phyloP scores from a whole-genome alignment of 2,113 vertebrate genomes.

The Ceuthmochares aereus region DNA sequence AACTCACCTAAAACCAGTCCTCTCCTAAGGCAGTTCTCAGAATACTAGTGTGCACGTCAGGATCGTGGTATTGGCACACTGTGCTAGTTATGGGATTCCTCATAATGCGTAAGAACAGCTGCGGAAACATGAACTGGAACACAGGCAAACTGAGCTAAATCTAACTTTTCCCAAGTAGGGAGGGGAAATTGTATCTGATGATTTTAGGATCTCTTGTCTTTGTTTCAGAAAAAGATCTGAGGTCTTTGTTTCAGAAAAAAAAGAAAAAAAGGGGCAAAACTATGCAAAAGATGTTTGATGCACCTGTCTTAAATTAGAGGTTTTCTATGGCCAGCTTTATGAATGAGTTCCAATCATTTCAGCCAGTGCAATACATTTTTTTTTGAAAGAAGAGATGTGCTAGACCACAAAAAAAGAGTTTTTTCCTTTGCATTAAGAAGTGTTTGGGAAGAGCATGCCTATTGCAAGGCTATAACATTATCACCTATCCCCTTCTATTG shows the following conservation, averaged over 20 bases:
- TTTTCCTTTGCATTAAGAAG: not conserved
- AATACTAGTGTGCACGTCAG: conserved; percentile 1
- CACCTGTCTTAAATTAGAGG: not conserved
- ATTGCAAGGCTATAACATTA: not conserved
- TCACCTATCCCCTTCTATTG: not conserved
- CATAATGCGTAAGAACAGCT: not conserved
- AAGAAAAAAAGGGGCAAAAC: not conserved
- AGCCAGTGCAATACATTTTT: not conserved
- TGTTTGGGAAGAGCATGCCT: not conserved
- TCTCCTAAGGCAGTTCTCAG: conserved; percentile 16
- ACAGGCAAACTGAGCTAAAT: conserved; percentile 1
- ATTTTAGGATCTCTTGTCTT: not conserved
- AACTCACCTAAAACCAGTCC: conserved; percentile 5
- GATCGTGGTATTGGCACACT: not conserved
- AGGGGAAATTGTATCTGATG: not conserved
- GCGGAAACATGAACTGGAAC: conserved; percentile 4
- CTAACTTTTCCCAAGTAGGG: not conserved
- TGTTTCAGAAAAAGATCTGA: not conserved
- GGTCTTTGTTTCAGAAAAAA: not conserved
- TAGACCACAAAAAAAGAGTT: not conserved
- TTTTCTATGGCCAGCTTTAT: not conserved
- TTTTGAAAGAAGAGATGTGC: not conserved
- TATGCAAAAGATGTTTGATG: not conserved
- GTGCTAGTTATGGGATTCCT: not conserved
- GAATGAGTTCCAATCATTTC: not conserved